phyloP scores from a whole-genome alignment of 2,888 invertebrate species.

The Busseola fusca region DNA sequence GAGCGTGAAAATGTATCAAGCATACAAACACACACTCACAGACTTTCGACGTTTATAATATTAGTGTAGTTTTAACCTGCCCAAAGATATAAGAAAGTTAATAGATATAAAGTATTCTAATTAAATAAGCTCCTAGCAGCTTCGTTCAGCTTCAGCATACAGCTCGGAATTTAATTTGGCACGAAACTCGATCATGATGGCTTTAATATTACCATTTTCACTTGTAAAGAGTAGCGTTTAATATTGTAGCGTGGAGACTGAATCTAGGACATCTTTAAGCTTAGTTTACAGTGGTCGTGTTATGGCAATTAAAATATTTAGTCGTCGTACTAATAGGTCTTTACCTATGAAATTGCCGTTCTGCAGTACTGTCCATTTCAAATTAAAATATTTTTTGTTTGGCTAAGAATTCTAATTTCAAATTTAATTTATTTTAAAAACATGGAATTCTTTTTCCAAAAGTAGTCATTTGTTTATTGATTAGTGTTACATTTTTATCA shows the following conservation, averaged over 20 bases:
- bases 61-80: neutral
- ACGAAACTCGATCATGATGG: conserved; percentile 28
- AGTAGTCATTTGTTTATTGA: too few relatives aligned
- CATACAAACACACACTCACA: too few relatives aligned
- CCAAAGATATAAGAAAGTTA: neutral
- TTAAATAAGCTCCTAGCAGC: conserved; percentile 12
- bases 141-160: conserved; percentile 8
- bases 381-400: too few relatives aligned
- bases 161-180: conserved; percentile 40
- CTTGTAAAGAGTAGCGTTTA: conserved; percentile 31
- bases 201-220: conserved; percentile 26
- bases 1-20: too few relatives aligned
- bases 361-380: too few relatives aligned
- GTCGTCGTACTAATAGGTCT: neutral
- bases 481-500: too few relatives aligned
- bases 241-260: conserved; percentile 26
- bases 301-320: neutral
- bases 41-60: neutral
- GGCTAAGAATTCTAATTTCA: too few relatives aligned
- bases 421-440: too few relatives aligned
- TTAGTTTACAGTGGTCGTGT: neutral
- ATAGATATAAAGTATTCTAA: neutral
- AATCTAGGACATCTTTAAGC: conserved; percentile 33
- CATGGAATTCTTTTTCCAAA: too few relatives aligned
- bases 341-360: too few relatives aligned